Evolutionary conservation across 2,113 vertebrate species (phyloP).

Genomic region (Oncorhynchus masou): DNA sequence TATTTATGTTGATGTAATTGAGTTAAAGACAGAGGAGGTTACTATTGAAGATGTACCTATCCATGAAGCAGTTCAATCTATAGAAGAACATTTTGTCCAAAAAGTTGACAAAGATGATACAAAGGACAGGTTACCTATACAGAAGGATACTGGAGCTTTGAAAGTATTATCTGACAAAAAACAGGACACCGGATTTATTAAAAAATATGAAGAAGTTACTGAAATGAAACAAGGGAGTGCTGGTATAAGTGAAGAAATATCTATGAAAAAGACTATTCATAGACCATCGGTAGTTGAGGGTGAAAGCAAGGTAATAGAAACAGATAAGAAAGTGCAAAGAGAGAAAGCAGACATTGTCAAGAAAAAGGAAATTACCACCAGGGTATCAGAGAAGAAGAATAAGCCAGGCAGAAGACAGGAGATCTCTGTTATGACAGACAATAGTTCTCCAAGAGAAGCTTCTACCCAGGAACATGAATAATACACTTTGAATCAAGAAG

Average conservation of each 20-base stretch:
- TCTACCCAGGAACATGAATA: background rate
- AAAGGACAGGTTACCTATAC: constrained; percentile 23
- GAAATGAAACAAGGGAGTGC: background rate
- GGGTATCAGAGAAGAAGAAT: background rate
- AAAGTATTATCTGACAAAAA: background rate
- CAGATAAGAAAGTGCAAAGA: background rate
- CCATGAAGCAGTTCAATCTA: background rate
- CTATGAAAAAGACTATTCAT: background rate
- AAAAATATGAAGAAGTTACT: background rate
- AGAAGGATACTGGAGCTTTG: constrained; percentile 24
- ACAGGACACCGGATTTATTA: background rate
- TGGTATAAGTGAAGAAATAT: background rate
- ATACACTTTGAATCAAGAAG: background rate
- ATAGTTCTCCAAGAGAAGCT: background rate
- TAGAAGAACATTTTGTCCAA: constrained; percentile 13
- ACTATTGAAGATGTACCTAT: background rate
- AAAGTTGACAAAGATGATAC: constrained; percentile 1
- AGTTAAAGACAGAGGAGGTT: background rate
- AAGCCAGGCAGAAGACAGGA: constrained; percentile 1
- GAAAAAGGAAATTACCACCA: background rate
- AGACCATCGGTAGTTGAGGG: background rate
- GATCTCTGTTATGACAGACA: background rate
- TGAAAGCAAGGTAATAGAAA: background rate
- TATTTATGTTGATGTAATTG: background rate
- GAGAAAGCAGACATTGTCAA: background rate